Evolutionary conservation across 2,797 vertebrate genomes (phyloP), one percentile per base, ranked within the genome.

Genomic region (Melanotaenia boesemani): DNA sequence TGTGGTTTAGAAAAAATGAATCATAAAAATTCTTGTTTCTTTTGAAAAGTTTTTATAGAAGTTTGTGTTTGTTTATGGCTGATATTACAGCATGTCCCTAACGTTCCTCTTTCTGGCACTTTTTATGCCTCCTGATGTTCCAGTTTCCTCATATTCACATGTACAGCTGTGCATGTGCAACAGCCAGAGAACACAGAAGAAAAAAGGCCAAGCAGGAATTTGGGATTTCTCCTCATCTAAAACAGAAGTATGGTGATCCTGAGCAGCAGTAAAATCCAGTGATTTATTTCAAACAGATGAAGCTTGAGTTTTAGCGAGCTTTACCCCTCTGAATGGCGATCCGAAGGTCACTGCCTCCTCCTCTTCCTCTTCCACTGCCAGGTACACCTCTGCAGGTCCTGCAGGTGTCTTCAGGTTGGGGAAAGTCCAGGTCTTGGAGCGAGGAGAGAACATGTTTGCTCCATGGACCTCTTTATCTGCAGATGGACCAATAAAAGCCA

Each of bases 361-460:
- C 70, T 93, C 95, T 13, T 94, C 95, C 74, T 92, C 95, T 60
- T 96, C 83, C 63, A 96, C 92, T 0, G 96, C 96, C 63, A 97
- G 92, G 89, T 98, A 98, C 62, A 96, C 95, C 81, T 98, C 97
- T 0, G 95, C 79, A 2, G 95, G 87, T 15, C 94, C 94, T 0
- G 93, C 67, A 0, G 95, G 94, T n/a, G 95, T 93, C 94, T 96
- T 96, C 82, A 97, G 92, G 70, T 96, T 98, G 77, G 98, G 97
- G 88, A 98, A 98, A 58, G 97, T 98, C 97, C 97, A 99, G 68
- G 97, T 97, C 91, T 97, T 98, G 74, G 92, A 94, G 67, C 41
- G 94, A 2, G 93, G 92, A 0, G 93, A 90, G 16, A 95, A 95
- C 81, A 95, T 79, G 28, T 93, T 85, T 0, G 94, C 91, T 26